Conservation (phyloP, 1,140 invertebrate genomes). For the Brachionus rotundiformis region DNA sequence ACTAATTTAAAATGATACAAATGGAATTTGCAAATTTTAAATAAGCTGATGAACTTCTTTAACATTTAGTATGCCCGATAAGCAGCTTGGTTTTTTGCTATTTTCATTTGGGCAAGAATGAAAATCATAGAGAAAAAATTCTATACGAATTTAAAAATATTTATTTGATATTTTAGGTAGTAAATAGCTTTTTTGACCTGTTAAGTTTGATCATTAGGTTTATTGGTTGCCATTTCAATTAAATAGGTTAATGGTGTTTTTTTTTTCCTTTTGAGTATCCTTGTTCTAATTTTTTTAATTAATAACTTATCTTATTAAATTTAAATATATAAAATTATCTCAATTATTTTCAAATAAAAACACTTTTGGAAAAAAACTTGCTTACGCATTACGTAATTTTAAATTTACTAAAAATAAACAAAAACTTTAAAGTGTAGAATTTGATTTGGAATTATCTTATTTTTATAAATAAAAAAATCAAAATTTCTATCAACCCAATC, state of each 20-base stretch:
- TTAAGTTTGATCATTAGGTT: not conserved
- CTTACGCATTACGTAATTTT: not conserved
- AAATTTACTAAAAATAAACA: not conserved
- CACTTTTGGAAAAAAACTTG: too few species aligned
- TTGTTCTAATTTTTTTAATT: not conserved
- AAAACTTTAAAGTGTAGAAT: not conserved
- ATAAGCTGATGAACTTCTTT: too few species aligned
- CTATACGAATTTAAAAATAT: not conserved
- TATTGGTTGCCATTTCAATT: not conserved
- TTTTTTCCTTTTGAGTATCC: not conserved
- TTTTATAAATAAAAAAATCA: too few species aligned
- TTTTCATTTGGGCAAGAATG: not conserved
- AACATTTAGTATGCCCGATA: not conserved
- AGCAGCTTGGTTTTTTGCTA: not conserved
- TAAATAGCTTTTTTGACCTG: not conserved
- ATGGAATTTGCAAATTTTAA: too few species aligned
- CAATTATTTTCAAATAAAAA: too few species aligned
- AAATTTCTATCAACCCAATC: too few species aligned
- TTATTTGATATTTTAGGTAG: not conserved
- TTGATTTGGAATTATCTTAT: too few species aligned
- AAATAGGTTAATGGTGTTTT: slow-evolving; percentile 14
- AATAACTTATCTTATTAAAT: not conserved
- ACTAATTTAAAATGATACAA: too few species aligned
- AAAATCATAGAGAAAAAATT: not conserved
- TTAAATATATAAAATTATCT: not conserved